Percentiles rank a stretch among this genome's conserved stretches.
Conservation (phyloP, 2,113 vertebrate species). For the Oreotrochilus melanogaster region DNA sequence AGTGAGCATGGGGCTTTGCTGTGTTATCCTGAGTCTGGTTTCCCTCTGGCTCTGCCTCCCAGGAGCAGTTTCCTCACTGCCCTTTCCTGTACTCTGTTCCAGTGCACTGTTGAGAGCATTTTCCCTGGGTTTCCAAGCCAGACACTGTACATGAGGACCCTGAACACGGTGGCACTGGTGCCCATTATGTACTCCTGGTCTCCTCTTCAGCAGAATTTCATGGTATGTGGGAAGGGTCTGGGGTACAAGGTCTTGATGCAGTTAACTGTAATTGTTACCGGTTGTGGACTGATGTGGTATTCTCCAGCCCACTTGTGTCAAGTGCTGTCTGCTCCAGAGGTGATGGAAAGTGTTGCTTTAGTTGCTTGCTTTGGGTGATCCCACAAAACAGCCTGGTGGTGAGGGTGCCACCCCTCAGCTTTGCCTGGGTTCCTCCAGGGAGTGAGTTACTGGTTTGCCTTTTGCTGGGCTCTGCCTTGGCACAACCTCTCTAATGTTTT, state of each 20-base stretch:
- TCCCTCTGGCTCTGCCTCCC: background rate
- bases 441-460: background rate
- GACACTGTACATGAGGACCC: conserved; percentile 88
- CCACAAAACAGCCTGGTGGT: background rate
- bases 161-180: conserved; percentile 94
- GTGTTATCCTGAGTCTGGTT: background rate
- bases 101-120: conserved; percentile 93
- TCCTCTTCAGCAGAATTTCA: conserved; percentile 98
- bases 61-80: background rate
- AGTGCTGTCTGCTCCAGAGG: background rate
- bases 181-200: conserved; percentile 99
- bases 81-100: conserved; percentile 41
- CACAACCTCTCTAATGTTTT: background rate
- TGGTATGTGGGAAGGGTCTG: conserved; percentile 82
- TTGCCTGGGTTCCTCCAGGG: background rate
- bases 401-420: background rate
- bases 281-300: background rate
- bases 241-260: fast-evolving
- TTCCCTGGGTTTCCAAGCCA: conserved; percentile 91
- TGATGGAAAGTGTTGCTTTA: background rate
- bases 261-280: background rate
- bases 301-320: background rate
- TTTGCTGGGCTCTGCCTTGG: background rate
- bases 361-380: background rate
- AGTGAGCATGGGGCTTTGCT: fast-evolving